Evolutionary conservation across 2,113 vertebrate genomes (phyloP).

Genomic region (Tachysurus vachellii): DNA sequence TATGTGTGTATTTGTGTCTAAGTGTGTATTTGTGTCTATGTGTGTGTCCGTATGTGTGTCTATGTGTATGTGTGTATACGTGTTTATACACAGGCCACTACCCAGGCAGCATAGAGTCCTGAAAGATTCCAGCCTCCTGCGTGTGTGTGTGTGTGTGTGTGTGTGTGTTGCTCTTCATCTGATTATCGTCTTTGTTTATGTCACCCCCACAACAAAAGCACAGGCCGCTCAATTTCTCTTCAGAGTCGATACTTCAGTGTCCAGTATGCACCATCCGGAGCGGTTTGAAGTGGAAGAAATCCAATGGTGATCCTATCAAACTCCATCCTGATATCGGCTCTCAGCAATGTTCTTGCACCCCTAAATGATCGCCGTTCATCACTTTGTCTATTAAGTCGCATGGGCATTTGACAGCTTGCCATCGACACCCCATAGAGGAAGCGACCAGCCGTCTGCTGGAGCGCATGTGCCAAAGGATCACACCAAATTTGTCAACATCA

Average conservation of each 20-base stretch:
- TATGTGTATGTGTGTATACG: background rate
- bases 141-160: slow-evolving; percentile 12
- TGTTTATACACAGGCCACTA: background rate
- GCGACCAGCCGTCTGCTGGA: background rate
- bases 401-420: slow-evolving; percentile 54
- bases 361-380: slow-evolving; percentile 57
- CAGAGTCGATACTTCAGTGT: slow-evolving; percentile 33
- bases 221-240: slow-evolving; percentile 48
- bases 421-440: slow-evolving; percentile 29
- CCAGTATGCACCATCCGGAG: background rate
- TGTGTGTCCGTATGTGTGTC: background rate
- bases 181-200: slow-evolving; percentile 40
- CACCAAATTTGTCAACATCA: slow-evolving; percentile 46
- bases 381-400: slow-evolving; percentile 58
- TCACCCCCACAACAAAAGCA: slow-evolving; percentile 37
- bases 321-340: slow-evolving; percentile 52
- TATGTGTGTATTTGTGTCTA: background rate
- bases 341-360: slow-evolving; percentile 50
- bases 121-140: background rate
- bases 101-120: background rate
- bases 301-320: slow-evolving; percentile 59
- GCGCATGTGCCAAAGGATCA: slow-evolving; percentile 37
- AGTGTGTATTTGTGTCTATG: background rate
- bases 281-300: slow-evolving; percentile 50
- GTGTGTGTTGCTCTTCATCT: slow-evolving; percentile 4